Evolutionary conservation across 2,888 invertebrate species (phyloP), one percentile per base, ranked within the genome.

Genomic region (Anodontia alba): DNA sequence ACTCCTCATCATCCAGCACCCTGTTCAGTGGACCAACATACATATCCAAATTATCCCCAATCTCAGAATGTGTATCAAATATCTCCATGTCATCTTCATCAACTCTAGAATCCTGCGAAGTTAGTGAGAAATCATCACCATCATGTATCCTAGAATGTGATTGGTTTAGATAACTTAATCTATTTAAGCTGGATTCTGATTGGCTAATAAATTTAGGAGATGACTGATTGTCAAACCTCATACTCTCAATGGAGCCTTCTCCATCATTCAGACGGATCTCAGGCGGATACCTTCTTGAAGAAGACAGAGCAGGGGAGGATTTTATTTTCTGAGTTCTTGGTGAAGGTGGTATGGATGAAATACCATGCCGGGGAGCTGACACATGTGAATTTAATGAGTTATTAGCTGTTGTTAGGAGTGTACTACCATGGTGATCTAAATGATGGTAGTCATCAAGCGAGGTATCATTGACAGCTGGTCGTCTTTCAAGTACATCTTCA

Each of bases 401-500:
- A 49, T 20, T 49, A 49, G 49, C 5, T 26, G 54, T 8, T 54
- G 23, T 7, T 1, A 26, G 26, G 62, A 3, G 10, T 10, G 2
- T 62, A 33, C 29, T 62, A 33, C 33, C 17, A 33, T 62, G 17
- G 29, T 54, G 3, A 29, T 15, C 54, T 8, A 8, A 12, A 12
- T 38, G 12, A 38, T 12, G 5, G 15, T 2, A 8, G 5, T 26
- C 57, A 20, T 62, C 62, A 33, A 33, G 5, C 1, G 69, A 42
- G 46, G 69, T 26, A 20, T 69, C 69, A 7, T 73, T 54, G 43
- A 76, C 62, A 36, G 73, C 73, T 10, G 83, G 80, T 46, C 88
- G 68, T 33, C 80, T 76, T 26, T 84, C 83, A 26, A 88, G 57
- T 2, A 82, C 88, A 66, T 89, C 88, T 66, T 89, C 87, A 43